Evolutionary conservation across 2,797 vertebrate species (phyloP).

Genomic region (Pyrocephalus nanus): DNA sequence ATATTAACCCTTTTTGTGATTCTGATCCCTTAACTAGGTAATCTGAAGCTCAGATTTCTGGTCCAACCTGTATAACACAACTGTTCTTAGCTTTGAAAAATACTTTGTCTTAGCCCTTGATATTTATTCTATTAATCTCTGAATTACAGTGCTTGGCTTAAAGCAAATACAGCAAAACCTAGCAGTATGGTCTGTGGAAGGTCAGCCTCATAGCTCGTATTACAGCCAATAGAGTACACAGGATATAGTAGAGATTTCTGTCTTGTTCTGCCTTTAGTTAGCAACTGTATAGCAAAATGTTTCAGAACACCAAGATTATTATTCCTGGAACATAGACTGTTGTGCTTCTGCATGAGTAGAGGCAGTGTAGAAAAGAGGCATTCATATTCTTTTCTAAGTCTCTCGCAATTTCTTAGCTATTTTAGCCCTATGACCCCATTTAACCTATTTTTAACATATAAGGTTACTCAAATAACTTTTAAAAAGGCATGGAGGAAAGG

Average conservation of each 20-base stretch:
- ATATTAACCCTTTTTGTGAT: conserved; percentile 25
- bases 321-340: background rate
- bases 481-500: background rate
- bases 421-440: background rate
- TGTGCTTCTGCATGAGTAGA: background rate
- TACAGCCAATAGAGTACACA: background rate
- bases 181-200: background rate
- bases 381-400: background rate
- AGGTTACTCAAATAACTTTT: background rate
- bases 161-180: background rate
- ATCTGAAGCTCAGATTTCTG: background rate
- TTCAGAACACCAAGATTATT: background rate
- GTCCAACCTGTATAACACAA: background rate
- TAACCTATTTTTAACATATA: background rate
- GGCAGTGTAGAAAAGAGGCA: background rate
- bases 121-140: background rate
- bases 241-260: background rate
- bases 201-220: background rate
- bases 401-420: background rate
- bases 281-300: background rate
- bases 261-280: background rate
- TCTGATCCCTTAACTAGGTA: background rate
- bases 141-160: background rate
- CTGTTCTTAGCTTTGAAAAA: background rate
- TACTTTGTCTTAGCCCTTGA: background rate